Percentiles rank a stretch among this genome's conserved stretches.
phyloP scores from a whole-genome alignment of 2,888 invertebrate species.

The Baronia brevicornis region DNA sequence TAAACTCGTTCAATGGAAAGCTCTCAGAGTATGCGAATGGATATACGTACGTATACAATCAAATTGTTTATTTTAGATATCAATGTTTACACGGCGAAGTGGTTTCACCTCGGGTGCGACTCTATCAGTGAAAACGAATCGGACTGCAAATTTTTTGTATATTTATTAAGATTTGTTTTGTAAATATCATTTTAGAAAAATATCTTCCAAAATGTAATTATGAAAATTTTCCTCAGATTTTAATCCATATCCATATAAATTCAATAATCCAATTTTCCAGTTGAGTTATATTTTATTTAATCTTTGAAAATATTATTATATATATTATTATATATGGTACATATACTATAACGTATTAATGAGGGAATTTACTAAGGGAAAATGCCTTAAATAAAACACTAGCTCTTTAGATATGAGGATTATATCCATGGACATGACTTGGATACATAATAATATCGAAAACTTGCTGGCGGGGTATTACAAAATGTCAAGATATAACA shows the following conservation, averaged over 20 bases:
- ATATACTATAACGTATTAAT: too few relatives aligned
- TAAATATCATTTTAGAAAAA: neutral
- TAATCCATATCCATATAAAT: too few relatives aligned
- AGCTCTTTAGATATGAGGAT: conserved; percentile 4
- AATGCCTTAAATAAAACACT: conserved; percentile 10
- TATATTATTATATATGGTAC: too few relatives aligned
- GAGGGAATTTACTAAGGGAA: too few relatives aligned
- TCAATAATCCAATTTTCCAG: too few relatives aligned
- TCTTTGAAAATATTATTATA: too few relatives aligned
- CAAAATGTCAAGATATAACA: conserved; percentile 22
- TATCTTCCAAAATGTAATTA: too few relatives aligned
- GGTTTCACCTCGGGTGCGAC: conserved; percentile 37
- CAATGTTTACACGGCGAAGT: conserved; percentile 45
- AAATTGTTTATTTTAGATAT: conserved; percentile 44
- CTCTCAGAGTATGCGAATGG: conserved; percentile 30
- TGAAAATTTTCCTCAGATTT: too few relatives aligned
- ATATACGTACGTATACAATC: conserved; percentile 30
- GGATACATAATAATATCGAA: conserved; percentile 10
- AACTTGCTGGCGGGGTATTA: conserved; percentile 14
- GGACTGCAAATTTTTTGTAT: conserved; percentile 17
- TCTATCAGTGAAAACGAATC: conserved; percentile 19
- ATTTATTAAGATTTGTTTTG: conserved; percentile 2
- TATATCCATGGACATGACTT: conserved; percentile 12
- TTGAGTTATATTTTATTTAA: too few relatives aligned
- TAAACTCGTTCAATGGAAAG: too few relatives aligned